phyloP scores from a whole-genome alignment of 1,140 invertebrate genomes.

The Drosophila aff. region DNA sequence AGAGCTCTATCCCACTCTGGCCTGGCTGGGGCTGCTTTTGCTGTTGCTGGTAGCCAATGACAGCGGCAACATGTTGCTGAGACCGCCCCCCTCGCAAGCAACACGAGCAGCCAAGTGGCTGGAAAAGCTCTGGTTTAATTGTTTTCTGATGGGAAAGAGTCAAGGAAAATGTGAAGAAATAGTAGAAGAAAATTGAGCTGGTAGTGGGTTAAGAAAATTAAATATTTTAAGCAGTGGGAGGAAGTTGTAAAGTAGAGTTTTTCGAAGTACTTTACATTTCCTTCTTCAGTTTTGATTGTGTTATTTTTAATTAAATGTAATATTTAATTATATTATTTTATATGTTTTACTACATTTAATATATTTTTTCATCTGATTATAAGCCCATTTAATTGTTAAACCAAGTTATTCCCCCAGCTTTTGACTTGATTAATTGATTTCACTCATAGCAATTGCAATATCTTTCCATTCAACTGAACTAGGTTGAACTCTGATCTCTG shows the following conservation, averaged over 20 bases:
- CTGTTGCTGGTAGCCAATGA: constrained; percentile 44
- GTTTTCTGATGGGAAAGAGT: constrained; percentile 15
- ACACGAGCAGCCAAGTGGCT: constrained; percentile 38
- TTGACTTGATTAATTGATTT: not conserved
- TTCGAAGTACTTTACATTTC: not conserved
- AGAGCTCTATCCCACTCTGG: not conserved
- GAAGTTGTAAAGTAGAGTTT: not conserved
- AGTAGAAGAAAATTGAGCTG: not conserved
- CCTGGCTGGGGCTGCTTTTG: no score
- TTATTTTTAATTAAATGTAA: not conserved
- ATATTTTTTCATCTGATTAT: no score
- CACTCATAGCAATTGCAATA: not conserved
- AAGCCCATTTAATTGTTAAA: not conserved
- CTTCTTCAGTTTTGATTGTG: not conserved
- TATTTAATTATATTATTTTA: not conserved
- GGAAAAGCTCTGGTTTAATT: constrained; percentile 36
- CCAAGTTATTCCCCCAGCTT: no score
- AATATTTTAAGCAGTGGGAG: not conserved
- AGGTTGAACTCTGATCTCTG: constrained; percentile 28
- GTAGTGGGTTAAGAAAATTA: no score
- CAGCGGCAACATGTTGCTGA: constrained; percentile 56
- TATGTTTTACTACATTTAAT: not conserved
- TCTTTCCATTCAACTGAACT: not conserved
- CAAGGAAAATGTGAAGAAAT: not conserved
- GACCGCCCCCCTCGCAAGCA: constrained; percentile 34